Base-by-base conservation (phyloP, 2,888 invertebrate genomes). In the Xestia c-nigrum region DNA sequence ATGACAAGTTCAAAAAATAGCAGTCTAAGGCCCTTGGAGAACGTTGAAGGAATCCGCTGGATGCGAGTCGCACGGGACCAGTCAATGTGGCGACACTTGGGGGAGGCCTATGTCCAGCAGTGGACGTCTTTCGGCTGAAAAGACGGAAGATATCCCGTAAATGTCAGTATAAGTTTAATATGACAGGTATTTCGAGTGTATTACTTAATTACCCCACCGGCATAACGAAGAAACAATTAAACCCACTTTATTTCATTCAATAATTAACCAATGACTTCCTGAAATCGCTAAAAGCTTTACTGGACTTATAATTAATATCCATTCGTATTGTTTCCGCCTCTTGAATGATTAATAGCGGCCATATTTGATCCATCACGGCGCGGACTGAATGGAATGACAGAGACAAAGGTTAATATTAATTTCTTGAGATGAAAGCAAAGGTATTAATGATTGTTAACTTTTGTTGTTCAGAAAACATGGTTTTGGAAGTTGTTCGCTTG, bases 291-390 rank as follows among this genome's bases (percentile, higher is more conserved):
- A 80, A 74, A 80, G 77, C 74, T 12, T 40, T 0, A 0, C 57
- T 31, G n/a, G 14, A n/a, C 63, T 47, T 19, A 63, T 40, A 63
- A 77, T 77, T 77, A 63, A 47, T 63, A 80, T 47, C 52, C n/a
- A 40, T 80, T 77, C n/a, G 77, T 38, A 70, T 40, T 24, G n/a
- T 63, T 46, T 38, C 46, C 47, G n/a, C 47, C 38, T 31, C 19
- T 6, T 73, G 21, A 74, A 74, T 77, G 52, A 80, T 80, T 59
- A 74, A n/a, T 16, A 5, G n/a, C 14, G 0, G n/a, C 38, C 14
- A 7, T 61, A 40, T 46, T 77, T 73, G 50, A 52, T 72, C 12
- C 50, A 46, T 80, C 31, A 38, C 14, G 31, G 3, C 10, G 31
- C 1, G 10, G 14, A 19, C 3, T 9, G 50, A 50, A 72, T 71